Conservation (phyloP, 2,797 vertebrate genomes). For the Melopsittacus undulatus region DNA sequence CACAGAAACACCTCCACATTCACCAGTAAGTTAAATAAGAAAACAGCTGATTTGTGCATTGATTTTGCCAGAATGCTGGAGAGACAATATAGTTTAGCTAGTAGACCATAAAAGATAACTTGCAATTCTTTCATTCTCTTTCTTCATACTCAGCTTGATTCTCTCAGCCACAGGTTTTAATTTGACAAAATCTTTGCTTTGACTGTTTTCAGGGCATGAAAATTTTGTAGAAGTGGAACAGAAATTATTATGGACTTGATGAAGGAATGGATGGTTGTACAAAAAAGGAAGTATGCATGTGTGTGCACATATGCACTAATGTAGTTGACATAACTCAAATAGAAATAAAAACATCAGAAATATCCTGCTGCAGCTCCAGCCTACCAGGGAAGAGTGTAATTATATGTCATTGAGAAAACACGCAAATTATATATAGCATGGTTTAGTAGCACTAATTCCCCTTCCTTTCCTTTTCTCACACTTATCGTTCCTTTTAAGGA, state of each 20-base stretch:
- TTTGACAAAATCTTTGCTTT: slow-evolving; percentile 15
- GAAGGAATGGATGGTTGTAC: neutral
- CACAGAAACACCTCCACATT: neutral
- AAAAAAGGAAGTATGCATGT: neutral
- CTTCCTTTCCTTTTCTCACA: neutral
- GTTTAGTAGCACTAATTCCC: neutral
- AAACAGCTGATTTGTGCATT: neutral
- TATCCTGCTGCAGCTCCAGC: neutral
- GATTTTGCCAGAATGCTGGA: slow-evolving; percentile 17
- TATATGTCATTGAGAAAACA: neutral
- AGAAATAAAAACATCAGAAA: neutral
- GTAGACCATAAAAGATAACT: slow-evolving; percentile 19
- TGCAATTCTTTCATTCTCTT: slow-evolving; percentile 5
- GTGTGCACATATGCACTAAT: neutral
- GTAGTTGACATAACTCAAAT: neutral
- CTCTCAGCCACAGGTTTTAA: slow-evolving; percentile 9
- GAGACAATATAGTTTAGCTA: neutral
- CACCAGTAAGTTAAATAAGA: slow-evolving; percentile 1
- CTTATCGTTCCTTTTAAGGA: neutral
- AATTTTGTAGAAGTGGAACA: neutral
- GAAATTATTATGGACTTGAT: neutral
- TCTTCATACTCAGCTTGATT: slow-evolving; percentile 5
- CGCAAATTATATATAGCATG: too few species aligned
- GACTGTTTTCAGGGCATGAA: neutral
- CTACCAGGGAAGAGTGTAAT: neutral